Base-by-base conservation (phyloP, 2,888 invertebrate species). In the Nowickia ferox region DNA sequence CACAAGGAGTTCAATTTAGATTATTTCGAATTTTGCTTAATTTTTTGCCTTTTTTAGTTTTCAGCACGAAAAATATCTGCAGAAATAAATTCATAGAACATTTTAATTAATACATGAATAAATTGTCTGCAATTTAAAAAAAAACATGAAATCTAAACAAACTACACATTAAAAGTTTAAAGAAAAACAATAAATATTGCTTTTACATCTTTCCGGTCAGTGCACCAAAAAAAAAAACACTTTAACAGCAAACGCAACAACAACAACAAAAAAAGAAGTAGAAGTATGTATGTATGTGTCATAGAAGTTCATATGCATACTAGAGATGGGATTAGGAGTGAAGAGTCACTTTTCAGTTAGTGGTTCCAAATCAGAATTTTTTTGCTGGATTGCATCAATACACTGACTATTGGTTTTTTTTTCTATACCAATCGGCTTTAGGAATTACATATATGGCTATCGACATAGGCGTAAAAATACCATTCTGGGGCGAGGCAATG, bases 201-300 rank as follows among this genome's bases (percentile, higher is more conserved):
- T 83, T 86, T 86, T 72, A 86, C 79, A 80, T 83, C 79, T 86
- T 86, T 86, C 86, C 79, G 83, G 79, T 83, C 79, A 86, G 63
- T 72, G 83, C 72, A 63, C 76, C 78, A 78, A 78, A 68, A 46
- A 75, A 48, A 84, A 72, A 77, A 68, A 59, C 42, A 80, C 71
- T 55, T 6, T 44, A 75, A 42, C 38, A 74, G 19, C 75, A 48
- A 17, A 9, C 6, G 17, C 51, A 30, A 46, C 38, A 59, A 61
- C 48, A 75, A 30, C 15, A 53, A 53, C 44, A 75, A 46, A 66
- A 84, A 46, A 61, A 72, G 51, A 65, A 61, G n/a, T 66, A 17
- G 38, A 57, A 3, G 13, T 59, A 19, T 38, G 17, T 38, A 13
- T 6, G 13, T 40, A 69, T n/a, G 17, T 38, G 40, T 63, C 53